Percentiles rank a stretch among this genome's conserved stretches.
These are phyloP conservation scores for Lamellibrachia satsuma DNA, from an alignment of 2,888 invertebrate genomes.

Conservation along the genomic window DNA sequence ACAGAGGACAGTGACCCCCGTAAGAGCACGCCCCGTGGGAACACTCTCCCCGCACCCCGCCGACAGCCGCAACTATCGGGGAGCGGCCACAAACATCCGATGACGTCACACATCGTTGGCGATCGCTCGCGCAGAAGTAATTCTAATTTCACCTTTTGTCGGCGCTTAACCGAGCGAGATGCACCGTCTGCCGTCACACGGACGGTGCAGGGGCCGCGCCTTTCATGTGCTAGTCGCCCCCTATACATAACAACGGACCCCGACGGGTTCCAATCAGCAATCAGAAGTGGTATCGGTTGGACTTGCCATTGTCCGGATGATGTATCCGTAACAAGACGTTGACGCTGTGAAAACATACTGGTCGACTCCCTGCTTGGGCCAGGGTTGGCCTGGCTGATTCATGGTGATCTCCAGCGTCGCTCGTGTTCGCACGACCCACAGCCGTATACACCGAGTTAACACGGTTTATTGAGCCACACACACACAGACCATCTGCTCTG, in stretches of 20 bases:
- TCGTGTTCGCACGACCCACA: background rate
- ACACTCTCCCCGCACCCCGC: background rate
- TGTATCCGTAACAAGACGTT: background rate
- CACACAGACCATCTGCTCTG: too few relatives aligned
- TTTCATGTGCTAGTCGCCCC: background rate
- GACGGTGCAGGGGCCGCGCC: background rate
- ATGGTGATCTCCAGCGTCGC: background rate
- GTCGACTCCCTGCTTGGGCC: constrained; percentile 3
- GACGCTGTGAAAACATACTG: background rate
- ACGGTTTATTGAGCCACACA: too few relatives aligned
- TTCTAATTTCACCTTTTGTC: constrained; percentile 2
- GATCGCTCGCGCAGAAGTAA: background rate
- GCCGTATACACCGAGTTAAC: too few relatives aligned
- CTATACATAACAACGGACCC: background rate
- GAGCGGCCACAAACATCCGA: background rate
- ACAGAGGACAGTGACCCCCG: background rate
- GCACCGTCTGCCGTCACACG: background rate
- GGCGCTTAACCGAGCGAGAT: background rate
- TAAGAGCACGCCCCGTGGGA: background rate
- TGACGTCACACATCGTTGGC: constrained; percentile 12
- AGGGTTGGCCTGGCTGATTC: background rate
- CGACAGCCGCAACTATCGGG: background rate
- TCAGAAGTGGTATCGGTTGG: background rate
- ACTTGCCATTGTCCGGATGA: background rate
- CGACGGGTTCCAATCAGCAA: background rate